Conservation (phyloP, 2,888 invertebrate species). For the Caenorhabditis sp. region DNA sequence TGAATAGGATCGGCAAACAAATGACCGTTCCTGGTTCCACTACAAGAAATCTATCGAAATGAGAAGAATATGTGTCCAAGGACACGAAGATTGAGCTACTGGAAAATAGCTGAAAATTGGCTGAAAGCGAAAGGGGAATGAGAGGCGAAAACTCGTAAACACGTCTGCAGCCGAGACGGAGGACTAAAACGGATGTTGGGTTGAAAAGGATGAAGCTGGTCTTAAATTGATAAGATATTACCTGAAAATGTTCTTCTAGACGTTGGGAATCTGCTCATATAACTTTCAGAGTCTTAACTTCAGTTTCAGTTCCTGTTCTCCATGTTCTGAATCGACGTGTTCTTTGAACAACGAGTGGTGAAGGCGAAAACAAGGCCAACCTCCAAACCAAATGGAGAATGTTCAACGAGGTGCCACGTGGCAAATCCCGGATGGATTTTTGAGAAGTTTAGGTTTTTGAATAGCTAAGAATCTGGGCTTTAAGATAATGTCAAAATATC, state of each 20-base stretch:
- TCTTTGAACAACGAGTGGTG: constrained; percentile 37
- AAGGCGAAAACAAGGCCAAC: constrained; percentile 35
- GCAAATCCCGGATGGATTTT: not conserved
- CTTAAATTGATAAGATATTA: not conserved
- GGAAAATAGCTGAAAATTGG: constrained; percentile 2
- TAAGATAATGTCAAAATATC: constrained; percentile 1
- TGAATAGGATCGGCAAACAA: constrained; percentile 46
- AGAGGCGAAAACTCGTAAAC: not conserved
- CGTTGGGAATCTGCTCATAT: not conserved
- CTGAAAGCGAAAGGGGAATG: not conserved
- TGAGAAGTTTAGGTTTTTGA: constrained; percentile 6
- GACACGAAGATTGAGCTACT: not conserved
- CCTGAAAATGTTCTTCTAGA: not conserved
- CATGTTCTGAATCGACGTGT: constrained; percentile 36
- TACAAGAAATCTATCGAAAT: no score
- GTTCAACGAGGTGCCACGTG: not conserved
- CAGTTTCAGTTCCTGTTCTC: constrained; percentile 3
- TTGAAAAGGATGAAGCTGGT: not conserved
- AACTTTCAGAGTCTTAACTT: not conserved
- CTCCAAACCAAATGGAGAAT: not conserved
- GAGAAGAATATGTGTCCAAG: no score
- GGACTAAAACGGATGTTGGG: not conserved
- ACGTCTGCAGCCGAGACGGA: not conserved
- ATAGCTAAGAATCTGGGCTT: constrained; percentile 11
- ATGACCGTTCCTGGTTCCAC: constrained; percentile 25